Percentiles rank a stretch among this genome's conserved stretches.
These are phyloP conservation scores for Phyllopteryx taeniolatus DNA, from an alignment of 2,113 vertebrate species.

Conservation along the genomic window DNA sequence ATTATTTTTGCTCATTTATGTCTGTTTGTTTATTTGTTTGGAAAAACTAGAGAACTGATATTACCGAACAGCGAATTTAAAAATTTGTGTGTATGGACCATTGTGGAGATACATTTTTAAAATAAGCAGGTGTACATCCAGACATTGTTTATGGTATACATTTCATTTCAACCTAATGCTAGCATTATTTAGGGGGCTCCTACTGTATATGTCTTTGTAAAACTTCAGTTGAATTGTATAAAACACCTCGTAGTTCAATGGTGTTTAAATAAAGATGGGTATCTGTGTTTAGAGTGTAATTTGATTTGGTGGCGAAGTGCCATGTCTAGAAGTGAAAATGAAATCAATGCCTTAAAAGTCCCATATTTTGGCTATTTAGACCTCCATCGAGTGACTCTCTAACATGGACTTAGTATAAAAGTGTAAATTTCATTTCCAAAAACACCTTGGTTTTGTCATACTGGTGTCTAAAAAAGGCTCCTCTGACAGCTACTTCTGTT, in stretches of 20 bases:
- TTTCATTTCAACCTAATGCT: neutral
- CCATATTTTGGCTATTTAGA: too few species aligned
- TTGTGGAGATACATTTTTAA: neutral
- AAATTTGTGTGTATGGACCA: neutral
- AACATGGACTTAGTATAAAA: too few species aligned
- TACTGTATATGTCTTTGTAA: too few species aligned
- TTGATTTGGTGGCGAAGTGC: neutral
- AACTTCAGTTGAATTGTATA: too few species aligned
- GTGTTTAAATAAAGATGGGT: too few species aligned
- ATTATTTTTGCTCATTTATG: neutral
- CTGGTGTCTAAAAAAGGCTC: too few species aligned
- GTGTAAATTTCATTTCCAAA: too few species aligned
- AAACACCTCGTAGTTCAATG: too few species aligned
- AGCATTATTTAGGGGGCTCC: neutral
- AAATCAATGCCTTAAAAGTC: neutral
- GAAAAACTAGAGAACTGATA: neutral
- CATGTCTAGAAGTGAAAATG: neutral
- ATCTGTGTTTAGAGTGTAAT: too few species aligned
- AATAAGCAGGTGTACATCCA: neutral
- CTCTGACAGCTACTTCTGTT: too few species aligned
- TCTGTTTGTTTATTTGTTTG: neutral
- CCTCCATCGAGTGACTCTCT: too few species aligned
- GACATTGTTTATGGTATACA: neutral
- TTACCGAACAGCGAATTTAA: neutral
- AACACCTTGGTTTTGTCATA: too few species aligned